Base-by-base conservation (phyloP, 2,113 vertebrate species). In the Menidia beryllina region DNA sequence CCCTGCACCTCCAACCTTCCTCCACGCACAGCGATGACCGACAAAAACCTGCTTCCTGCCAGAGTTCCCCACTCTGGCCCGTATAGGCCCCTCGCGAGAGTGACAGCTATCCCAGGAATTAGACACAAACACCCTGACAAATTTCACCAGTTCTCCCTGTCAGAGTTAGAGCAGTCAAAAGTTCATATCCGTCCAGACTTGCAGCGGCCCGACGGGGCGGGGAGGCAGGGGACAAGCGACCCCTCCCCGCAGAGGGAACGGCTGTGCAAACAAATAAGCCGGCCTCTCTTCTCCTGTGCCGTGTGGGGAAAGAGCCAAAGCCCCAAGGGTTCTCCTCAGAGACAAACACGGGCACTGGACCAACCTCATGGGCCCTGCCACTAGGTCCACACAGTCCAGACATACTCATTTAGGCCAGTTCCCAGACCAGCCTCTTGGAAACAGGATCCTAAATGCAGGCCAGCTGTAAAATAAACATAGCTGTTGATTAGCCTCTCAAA, bases 241-340 rank as follows among this genome's bases (percentile, higher is more conserved):
- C 34, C 51, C 63, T 75, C 77, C 76, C n/a, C 63, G 70, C 38
- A 52, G 70, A 82, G 63, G 60, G 51, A 36, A 41, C 58, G 71
- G 70, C 79, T 78, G 77, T 82, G 68, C 81, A 89, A 86, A 87
- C 82, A 88, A 86, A 85, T 83, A 84, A 69, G 51, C 57, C n/a
- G 4, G 70, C 78, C 72, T 74, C 56, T 62, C 39, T 61, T 49
- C 30, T 59, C 67, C 63, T 1, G 4, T 51, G 64, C 71, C 45
- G 65, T 23, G 56, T 10, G 21, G 82, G 78, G 64, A 83, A 69
- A 17, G 27, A 56, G 49, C 25, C 60, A 59, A 88, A 83, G 65
- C 71, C 72, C 79, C 50, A 17, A 60, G 69, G 86, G 76, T 86
- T 83, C 77, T 86, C 81, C 67, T 84, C 65, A 38, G 64, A 88